Conservation (phyloP, 92 coral and sea anemone species). For the Anthopleura xanthogrammica region DNA sequence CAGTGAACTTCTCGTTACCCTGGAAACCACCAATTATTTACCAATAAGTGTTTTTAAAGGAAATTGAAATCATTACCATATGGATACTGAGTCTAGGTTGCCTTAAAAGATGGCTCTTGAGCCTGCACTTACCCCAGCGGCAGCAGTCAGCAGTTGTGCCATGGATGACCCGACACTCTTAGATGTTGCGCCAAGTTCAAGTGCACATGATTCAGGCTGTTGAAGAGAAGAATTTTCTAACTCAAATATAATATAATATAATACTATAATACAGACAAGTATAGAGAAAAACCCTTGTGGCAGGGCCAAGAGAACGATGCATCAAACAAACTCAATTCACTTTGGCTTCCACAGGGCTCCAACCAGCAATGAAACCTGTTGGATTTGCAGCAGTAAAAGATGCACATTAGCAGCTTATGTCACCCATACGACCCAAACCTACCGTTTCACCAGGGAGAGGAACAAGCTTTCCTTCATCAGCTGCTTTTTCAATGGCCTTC, state of each 20-base stretch:
- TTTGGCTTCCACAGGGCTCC: no score
- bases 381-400: no score
- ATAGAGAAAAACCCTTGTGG: no score
- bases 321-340: no score
- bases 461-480: conserved; percentile 85
- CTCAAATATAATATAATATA: no score
- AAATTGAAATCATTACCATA: no score
- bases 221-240: background rate
- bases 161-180: conserved; percentile 98
- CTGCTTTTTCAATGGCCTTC: conserved; percentile 82
- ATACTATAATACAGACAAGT: no score
- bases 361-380: no score
- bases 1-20: conserved; percentile 99
- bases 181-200: conserved; percentile 96
- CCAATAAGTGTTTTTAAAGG: background rate
- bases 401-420: no score
- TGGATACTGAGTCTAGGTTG: no score
- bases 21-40: conserved; percentile 13
- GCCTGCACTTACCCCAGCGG: conserved; percentile 78
- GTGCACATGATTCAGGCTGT: conserved; percentile 88
- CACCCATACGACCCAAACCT: background rate
- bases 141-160: conserved; percentile 98
- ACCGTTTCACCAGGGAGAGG: conserved; percentile 98
- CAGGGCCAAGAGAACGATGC: no score
- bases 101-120: background rate